Conservation (phyloP, 2,797 vertebrate genomes). For the Ispidina picta region DNA sequence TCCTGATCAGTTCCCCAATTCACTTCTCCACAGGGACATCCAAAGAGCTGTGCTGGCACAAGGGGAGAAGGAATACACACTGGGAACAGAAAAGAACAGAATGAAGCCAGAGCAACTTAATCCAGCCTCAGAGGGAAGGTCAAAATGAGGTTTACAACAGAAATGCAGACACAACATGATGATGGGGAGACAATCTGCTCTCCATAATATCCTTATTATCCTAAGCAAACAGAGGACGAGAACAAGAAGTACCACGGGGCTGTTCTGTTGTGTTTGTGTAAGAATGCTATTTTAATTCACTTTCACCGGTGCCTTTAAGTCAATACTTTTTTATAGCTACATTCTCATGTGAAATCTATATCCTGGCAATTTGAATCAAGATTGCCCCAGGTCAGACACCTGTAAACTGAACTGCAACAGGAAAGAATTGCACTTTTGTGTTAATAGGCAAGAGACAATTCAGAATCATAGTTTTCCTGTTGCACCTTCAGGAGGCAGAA, state of each 20-base stretch:
- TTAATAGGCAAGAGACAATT: not conserved
- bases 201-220: conserved; percentile 57
- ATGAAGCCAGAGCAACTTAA: conserved; percentile 33
- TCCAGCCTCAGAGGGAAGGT: conserved; percentile 33
- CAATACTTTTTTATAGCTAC: not conserved
- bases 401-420: conserved; percentile 19
- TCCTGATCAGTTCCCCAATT: not conserved
- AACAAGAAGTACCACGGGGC: not conserved
- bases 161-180: conserved; percentile 48
- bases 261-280: conserved; percentile 46
- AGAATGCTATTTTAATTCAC: conserved; percentile 57
- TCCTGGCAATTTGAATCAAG: not conserved
- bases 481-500: not conserved
- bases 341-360: conserved; percentile 48
- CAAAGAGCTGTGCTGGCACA: not conserved
- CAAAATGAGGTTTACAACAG: conserved; percentile 42
- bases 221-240: conserved; percentile 52
- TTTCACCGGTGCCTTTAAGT: conserved; percentile 29
- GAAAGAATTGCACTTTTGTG: conserved; percentile 18
- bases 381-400: conserved; percentile 54
- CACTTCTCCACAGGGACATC: not conserved
- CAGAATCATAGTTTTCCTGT: not conserved
- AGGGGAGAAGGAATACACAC: not conserved
- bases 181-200: conserved; percentile 35
- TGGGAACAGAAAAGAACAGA: not conserved